Conservation (phyloP, 1,140 invertebrate genomes). For the Brevipalpus yothersi region DNA sequence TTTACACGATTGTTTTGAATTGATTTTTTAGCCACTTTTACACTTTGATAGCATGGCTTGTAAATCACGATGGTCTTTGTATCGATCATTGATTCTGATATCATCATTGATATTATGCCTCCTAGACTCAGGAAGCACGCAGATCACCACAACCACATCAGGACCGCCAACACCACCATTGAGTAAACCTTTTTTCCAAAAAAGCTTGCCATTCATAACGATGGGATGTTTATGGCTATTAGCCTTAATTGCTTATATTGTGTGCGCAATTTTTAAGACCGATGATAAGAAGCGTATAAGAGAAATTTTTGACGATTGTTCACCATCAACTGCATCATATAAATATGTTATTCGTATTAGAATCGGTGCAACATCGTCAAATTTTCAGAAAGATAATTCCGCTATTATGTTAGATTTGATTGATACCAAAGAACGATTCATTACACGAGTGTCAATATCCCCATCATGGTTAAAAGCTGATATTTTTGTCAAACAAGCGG, state of each 20-base stretch:
- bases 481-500: not conserved
- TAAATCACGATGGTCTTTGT: too few species aligned
- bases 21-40: too few species aligned
- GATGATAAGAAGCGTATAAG: not conserved
- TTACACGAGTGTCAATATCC: not conserved
- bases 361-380: not conserved
- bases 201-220: not conserved
- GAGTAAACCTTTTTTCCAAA: not conserved
- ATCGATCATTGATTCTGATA: too few species aligned
- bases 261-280: not conserved
- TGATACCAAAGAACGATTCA: not conserved
- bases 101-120: too few species aligned
- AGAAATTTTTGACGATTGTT: not conserved
- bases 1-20: too few species aligned
- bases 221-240: not conserved
- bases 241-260: not conserved
- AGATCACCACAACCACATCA: too few species aligned
- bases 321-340: not conserved
- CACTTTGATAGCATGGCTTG: too few species aligned
- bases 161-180: not conserved
- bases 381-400: not conserved
- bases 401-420: not conserved
- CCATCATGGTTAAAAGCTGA: not conserved
- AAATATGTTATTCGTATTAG: not conserved
- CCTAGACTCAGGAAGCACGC: too few species aligned